Base-by-base conservation (phyloP, 1,140 invertebrate species). In the Anastrepha ludens region DNA sequence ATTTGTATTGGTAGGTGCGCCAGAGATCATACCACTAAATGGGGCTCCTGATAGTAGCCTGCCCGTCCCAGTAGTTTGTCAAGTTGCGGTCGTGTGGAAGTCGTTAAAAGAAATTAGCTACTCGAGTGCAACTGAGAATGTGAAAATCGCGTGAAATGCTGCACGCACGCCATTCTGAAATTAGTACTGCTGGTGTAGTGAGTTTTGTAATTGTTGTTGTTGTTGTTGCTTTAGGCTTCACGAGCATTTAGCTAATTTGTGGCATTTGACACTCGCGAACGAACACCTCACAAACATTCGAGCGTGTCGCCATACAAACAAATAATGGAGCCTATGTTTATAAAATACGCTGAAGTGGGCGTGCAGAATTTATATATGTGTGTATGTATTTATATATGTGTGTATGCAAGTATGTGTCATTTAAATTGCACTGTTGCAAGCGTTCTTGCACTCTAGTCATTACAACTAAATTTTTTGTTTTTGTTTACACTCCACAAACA, bases 41-140 rank as follows among this genome's bases (percentile, higher is more conserved):
- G 50, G 6, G 50, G 50, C 50, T 6, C 60, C 17, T 70, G 11
- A 3, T 70, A 7, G 0, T 67, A 11, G 11, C 11, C 9, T 5
- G 4, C 17, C 5, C 11, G 64, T 5, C 64, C 29, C 1, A 7
- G 29, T 55, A 55, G 50, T 55, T 6, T 11, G 50, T 55, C 11
- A 55, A 11, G 50, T 11, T 55, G 11, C 11, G 11, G 11, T 11
- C 9, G 44, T 58, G n/a, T 17, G 15, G 8, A 62, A 55, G 3
- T 74, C 15, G 67, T 15, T 41, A 11, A n/a, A 20, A 20, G 7
- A 55, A 81, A 81, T 81, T 81, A 11, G 13, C 74, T 55, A 29
- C 74, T 81, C 47, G 44, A 50, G 47, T 55, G n/a, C 74, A 55
- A 81, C 74, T 55, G 74, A 81, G 55, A 81, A 81, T 81, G 74